These are phyloP conservation scores for Galbula dea DNA, from an alignment of 2,113 vertebrate genomes.

Conservation along the genomic window DNA sequence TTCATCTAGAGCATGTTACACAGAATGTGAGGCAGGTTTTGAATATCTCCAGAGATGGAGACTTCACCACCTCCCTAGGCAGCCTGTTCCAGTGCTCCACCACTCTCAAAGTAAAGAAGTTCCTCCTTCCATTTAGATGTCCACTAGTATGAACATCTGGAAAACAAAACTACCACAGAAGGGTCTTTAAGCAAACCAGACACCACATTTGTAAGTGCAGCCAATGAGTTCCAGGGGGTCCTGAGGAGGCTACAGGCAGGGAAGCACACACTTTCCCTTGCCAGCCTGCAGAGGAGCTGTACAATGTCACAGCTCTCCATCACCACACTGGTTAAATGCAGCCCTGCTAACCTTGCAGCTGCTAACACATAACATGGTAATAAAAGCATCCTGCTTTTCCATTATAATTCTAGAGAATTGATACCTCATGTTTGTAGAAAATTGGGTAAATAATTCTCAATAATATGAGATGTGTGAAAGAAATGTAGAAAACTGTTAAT, in stretches of 20 bases:
- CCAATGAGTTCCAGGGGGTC: neutral
- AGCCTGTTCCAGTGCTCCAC: neutral
- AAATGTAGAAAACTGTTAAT: neutral
- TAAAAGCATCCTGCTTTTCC: neutral
- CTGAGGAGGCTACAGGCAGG: neutral
- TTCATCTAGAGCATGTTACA: neutral
- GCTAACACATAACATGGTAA: neutral
- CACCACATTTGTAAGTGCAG: neutral
- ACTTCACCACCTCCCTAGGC: neutral
- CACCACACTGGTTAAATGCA: neutral
- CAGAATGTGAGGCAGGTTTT: neutral
- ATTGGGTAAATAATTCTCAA: neutral
- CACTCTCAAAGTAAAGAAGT: neutral
- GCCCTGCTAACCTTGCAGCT: neutral
- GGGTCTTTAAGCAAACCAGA: neutral
- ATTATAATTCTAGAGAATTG: neutral
- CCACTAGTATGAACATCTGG: neutral
- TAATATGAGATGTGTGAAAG: neutral
- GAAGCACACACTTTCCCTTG: neutral
- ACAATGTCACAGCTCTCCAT: neutral
- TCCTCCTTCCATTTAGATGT: too few relatives aligned
- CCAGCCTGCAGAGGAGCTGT: rapidly evolving
- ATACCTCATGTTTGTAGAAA: neutral
- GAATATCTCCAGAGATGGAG: neutral
- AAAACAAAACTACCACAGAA: neutral